Conservation (phyloP, 1,140 invertebrate species). For the Halesus radiatus region DNA sequence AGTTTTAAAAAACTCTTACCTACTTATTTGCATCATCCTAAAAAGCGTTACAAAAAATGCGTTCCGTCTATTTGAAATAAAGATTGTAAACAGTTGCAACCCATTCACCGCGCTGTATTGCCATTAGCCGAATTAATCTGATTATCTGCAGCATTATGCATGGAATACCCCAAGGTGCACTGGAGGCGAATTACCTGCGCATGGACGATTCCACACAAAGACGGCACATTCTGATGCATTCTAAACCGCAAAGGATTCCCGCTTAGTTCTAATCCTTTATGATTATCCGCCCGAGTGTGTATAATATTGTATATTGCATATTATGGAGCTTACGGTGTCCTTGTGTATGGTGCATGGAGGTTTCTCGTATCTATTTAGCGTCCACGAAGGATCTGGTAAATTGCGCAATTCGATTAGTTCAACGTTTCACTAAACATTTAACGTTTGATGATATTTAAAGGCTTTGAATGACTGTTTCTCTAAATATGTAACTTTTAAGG, state of each 20-base stretch:
- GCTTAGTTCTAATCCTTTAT: constrained; percentile 37
- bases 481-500: too few species aligned
- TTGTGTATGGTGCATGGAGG: too few species aligned
- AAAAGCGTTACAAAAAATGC: too few species aligned
- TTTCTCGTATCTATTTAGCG: not conserved
- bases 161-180: constrained; percentile 39
- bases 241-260: constrained; percentile 30
- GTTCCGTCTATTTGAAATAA: too few species aligned
- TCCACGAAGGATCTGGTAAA: constrained; percentile 32
- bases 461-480: too few species aligned
- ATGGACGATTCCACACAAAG: constrained; percentile 39
- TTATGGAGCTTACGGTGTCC: too few species aligned
- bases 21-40: too few species aligned
- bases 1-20: too few species aligned
- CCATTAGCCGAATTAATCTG: constrained; percentile 31
- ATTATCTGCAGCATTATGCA: constrained; percentile 53
- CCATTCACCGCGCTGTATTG: not conserved
- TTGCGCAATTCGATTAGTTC: too few species aligned
- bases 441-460: too few species aligned
- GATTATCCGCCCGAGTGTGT: constrained; percentile 29
- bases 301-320: too few species aligned
- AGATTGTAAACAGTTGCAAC: not conserved
- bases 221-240: constrained; percentile 33
- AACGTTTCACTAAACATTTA: too few species aligned
- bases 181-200: constrained; percentile 44